Percentiles rank a stretch among this genome's conserved stretches.
Evolutionary conservation across 2,113 vertebrate genomes (phyloP).

Genomic region (Mustela nigripes): DNA sequence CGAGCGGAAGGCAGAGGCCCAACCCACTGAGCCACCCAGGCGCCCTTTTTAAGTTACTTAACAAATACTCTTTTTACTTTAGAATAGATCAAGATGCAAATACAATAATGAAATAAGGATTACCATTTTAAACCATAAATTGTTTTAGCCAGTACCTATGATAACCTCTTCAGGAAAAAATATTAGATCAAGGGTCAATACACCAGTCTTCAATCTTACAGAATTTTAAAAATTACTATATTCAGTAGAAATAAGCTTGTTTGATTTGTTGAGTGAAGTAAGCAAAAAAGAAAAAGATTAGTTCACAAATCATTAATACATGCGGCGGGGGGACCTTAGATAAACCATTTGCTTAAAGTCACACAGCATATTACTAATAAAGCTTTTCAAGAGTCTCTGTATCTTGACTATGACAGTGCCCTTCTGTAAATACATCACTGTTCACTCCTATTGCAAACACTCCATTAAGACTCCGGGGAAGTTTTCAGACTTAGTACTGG

Average conservation of each 20-base stretch:
- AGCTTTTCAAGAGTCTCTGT: neutral
- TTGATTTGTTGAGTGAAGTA: neutral
- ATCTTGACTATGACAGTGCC: neutral
- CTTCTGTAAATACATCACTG: neutral
- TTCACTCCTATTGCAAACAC: neutral
- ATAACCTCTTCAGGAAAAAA: neutral
- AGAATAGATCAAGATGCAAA: slow-evolving; percentile 34
- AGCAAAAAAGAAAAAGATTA: slow-evolving; percentile 44
- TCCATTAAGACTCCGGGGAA: neutral
- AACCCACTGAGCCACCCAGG: too few species aligned
- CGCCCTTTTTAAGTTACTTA: neutral
- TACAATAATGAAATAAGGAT: slow-evolving; percentile 31
- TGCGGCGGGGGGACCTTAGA: neutral
- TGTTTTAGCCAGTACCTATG: slow-evolving; percentile 22
- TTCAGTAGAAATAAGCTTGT: slow-evolving; percentile 32
- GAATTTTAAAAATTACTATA: neutral
- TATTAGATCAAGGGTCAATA: neutral
- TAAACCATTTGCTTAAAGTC: slow-evolving; percentile 31
- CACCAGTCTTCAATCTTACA: neutral
- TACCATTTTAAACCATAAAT: neutral
- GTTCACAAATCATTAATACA: neutral
- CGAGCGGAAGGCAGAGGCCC: too few species aligned
- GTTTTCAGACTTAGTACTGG: slow-evolving; percentile 29
- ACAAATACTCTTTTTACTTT: slow-evolving; percentile 56
- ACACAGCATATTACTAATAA: neutral